Percentiles rank a stretch among this genome's conserved stretches.
These are phyloP conservation scores for Alouatta palliata DNA, from an alignment of 2,113 vertebrate species.

Conservation along the genomic window DNA sequence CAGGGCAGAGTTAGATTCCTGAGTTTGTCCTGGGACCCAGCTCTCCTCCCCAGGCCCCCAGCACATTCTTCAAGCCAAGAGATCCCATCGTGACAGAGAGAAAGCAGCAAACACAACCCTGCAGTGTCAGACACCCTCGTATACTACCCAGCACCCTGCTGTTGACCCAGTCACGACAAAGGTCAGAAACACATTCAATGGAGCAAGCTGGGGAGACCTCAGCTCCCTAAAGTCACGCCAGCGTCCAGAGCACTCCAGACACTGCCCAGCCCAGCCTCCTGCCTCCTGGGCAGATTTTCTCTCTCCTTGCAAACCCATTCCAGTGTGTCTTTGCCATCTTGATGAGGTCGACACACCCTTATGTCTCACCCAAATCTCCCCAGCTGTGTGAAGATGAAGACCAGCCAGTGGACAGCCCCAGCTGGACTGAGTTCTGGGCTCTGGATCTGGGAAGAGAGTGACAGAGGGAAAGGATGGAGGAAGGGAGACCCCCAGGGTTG, in stretches of 20 bases:
- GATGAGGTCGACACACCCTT: fast-evolving
- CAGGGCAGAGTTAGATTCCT: neutral
- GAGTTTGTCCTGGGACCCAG: neutral
- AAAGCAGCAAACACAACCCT: neutral
- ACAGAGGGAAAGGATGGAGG: neutral
- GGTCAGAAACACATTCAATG: neutral
- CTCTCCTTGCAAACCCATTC: too few relatives aligned
- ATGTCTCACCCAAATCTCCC: neutral
- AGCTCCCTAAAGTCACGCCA: fast-evolving
- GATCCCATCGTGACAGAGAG: too few relatives aligned
- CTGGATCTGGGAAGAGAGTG: neutral
- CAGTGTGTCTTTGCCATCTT: neutral
- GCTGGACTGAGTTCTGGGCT: neutral
- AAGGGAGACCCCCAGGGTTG: neutral
- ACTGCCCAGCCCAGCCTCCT: fast-evolving
- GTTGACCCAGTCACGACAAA: neutral
- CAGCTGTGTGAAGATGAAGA: neutral
- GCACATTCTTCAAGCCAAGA: too few relatives aligned
- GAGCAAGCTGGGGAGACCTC: neutral
- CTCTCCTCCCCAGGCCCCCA: fast-evolving
- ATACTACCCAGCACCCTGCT: too few relatives aligned
- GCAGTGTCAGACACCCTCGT: fast-evolving
- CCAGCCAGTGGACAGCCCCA: neutral
- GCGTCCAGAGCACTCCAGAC: neutral
- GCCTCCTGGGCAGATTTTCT: neutral